These are phyloP conservation scores for Chironomus tepperi DNA, from an alignment of 1,140 invertebrate species.

Conservation along the genomic window DNA sequence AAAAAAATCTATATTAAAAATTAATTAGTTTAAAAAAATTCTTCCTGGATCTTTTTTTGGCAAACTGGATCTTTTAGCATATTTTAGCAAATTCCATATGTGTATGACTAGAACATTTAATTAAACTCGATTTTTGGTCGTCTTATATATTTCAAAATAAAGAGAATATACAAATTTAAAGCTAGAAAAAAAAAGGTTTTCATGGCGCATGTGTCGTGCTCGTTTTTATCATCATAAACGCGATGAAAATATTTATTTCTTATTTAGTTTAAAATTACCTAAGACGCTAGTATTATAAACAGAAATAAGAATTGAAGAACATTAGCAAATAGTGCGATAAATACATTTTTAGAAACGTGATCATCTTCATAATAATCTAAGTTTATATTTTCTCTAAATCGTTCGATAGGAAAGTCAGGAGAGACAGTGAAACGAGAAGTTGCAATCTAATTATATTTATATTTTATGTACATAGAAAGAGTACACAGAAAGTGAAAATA, in stretches of 20 bases:
- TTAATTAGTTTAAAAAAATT: no score
- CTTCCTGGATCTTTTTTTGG: no score
- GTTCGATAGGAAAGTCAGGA: neutral
- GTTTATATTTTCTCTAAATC: neutral
- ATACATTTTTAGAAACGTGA: constrained; percentile 14
- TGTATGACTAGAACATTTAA: neutral
- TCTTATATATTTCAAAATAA: neutral
- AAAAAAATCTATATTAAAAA: no score
- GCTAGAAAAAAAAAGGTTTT: neutral
- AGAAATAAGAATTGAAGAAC: neutral
- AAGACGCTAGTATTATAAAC: neutral
- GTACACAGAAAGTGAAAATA: neutral
- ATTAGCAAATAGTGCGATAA: constrained; percentile 11
- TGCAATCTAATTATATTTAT: no score
- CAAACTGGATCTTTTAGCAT: no score
- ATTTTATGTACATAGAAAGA: neutral
- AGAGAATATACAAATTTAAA: neutral
- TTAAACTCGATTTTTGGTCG: neutral
- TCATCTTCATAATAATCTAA: no score
- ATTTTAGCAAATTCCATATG: neutral
- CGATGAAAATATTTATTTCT: constrained; percentile 1
- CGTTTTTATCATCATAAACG: constrained; percentile 5
- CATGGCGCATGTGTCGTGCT: neutral
- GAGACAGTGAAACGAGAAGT: neutral
- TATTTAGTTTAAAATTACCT: neutral